Base-by-base conservation (phyloP, 2,888 invertebrate genomes). In the Torymus auratus region DNA sequence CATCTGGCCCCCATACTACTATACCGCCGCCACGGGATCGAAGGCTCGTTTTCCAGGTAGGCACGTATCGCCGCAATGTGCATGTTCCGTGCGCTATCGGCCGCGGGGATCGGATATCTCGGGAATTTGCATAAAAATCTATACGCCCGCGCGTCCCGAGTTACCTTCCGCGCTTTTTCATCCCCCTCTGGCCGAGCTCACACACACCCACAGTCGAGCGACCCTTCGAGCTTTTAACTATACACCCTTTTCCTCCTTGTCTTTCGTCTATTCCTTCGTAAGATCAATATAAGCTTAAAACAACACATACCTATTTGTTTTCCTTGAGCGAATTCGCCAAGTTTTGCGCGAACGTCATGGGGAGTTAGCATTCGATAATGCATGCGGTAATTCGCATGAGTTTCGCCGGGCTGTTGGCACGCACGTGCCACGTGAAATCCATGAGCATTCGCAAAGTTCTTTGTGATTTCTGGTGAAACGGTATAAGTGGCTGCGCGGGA, bases 111-210 rank as follows among this genome's bases (percentile, higher is more conserved):
- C 88, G 87, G 87, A 86, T 89, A 90, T 89, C 90, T 89, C 88
- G 88, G 84, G 85, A 88, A 90, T 90, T 90, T 89, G 89, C 90
- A 90, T 90, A 90, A 90, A 88, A 90, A 89, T 89, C 89, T 89
- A 88, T 90, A 88, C 84, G 84, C 85, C 86, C 85, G 86, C 87
- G 85, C 83, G 83, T 81, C 83, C 81, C 83, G 79, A 83, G 77
- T 85, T 84, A 83, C 83, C 80, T 83, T 81, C 78, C 80, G 75
- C 75, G 78, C 82, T 84, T 84, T 84, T 84, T 84, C 81, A 84
- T 84, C 81, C 83, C 77, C 71, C 52, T 53, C 74, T 56, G 28
- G 53, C 20, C 80, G 64, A 69, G 41, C 41, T 7, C 7, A 41
- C 41, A 41, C 41, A 41, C 81, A 81, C 81, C 81, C 79, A 81